Evolutionary conservation across 2,888 invertebrate species (phyloP), one percentile per base, ranked within the genome.

Genomic region (Coremacera marginata): DNA sequence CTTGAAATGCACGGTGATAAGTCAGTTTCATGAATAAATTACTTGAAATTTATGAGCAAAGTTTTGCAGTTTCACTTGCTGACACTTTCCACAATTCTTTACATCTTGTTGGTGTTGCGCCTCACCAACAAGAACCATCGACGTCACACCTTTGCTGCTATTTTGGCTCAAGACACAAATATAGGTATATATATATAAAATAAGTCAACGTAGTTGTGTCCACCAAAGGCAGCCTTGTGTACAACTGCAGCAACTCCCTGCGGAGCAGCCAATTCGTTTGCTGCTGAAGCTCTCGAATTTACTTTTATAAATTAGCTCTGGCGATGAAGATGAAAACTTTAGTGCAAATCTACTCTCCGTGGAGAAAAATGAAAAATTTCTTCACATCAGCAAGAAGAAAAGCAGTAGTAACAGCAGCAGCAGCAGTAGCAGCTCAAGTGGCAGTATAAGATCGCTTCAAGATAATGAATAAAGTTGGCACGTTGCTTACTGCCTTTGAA

Each of bases 1-100:
- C 52, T 57, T 71, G 37, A 57, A 3, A 11, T 44, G 25, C 60
- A 22, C 67, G 74, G 52, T 67, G 74, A 74, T 74, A 67, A 74
- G 67, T 55, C 65, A 55, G 55, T 67, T 51, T 34, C 65, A 52
- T 74, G 74, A 74, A 74, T 74, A 74, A 74, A 74, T 74, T 65
- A 55, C 65, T 49, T 19, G 16, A 62, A 70, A 70, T 62, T 75
- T 75, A 74, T 65, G 73, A 65, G 73, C 49, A 49, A 73, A 63
- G 14, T 73, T 72, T 60, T 70, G 25, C 51, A 27, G 49, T 37
- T 51, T 65, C 14, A 27, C 25, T 70, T 52, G 14, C 19, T 27
- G 7, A 63, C 27, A n/a, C 37, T 67, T 49, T 49, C 49, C 51
- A 27, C 31, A 11, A 3, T 31, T n/a, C 52, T 14, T 49, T 4